Conservation (phyloP, 2,888 invertebrate genomes). For the Agriopis aurantiaria region DNA sequence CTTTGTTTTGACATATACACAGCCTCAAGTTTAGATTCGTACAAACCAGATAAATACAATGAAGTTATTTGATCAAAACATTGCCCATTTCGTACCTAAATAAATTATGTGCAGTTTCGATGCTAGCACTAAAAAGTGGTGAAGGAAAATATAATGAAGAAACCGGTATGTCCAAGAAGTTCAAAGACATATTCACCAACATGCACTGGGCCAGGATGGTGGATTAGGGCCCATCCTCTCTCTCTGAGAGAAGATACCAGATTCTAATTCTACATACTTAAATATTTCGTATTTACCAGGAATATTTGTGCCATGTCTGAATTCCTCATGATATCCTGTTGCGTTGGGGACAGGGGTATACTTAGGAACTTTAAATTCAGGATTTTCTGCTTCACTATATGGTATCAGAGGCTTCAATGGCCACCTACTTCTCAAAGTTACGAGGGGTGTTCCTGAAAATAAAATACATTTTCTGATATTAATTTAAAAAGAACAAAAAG, state of each 20-base stretch:
- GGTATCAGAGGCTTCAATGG: conserved; percentile 90
- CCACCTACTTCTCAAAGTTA: conserved; percentile 89
- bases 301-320: conserved; percentile 90
- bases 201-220: no score
- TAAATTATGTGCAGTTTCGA: no score
- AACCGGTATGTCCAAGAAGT: no score
- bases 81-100: no score
- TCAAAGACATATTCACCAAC: no score
- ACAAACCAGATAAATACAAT: background rate
- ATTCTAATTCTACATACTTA: background rate
- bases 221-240: no score
- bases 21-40: background rate
- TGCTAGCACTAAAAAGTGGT: no score
- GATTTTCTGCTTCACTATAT: conserved; percentile 84
- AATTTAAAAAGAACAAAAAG: background rate
- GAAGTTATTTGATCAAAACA: background rate
- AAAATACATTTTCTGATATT: background rate
- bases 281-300: conserved; percentile 85
- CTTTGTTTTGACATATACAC: background rate
- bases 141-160: no score
- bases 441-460: conserved; percentile 84
- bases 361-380: conserved; percentile 85
- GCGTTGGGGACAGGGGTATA: conserved; percentile 87
- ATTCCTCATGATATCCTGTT: conserved; percentile 85
- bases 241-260: no score